Conservation (phyloP, 1,140 invertebrate genomes). For the Saccostrea echinata region DNA sequence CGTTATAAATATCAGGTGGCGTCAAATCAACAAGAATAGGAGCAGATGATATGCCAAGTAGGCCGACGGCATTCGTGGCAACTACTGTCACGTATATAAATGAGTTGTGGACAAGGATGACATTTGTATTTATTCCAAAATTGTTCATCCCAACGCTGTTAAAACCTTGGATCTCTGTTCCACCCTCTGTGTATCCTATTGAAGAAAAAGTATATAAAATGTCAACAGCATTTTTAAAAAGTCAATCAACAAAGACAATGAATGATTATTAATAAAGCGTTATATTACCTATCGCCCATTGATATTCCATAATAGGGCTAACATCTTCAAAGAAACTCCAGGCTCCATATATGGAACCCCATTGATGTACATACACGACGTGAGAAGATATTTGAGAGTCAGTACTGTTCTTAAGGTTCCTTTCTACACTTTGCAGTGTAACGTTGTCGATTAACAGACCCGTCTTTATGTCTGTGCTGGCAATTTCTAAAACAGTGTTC, state of each 20-base stretch:
- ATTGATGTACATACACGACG: constrained; percentile 63
- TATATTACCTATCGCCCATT: constrained; percentile 66
- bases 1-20: constrained; percentile 56
- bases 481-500: constrained; percentile 36
- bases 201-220: neutral
- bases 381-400: constrained; percentile 47
- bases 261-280: neutral
- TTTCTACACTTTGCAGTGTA: constrained; percentile 52
- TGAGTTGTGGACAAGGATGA: constrained; percentile 53
- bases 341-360: constrained; percentile 63
- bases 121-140: constrained; percentile 48
- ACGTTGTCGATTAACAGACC: constrained; percentile 56
- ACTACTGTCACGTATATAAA: constrained; percentile 60
- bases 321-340: constrained; percentile 63
- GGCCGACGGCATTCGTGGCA: constrained; percentile 61
- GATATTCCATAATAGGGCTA: constrained; percentile 62
- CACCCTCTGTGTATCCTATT: constrained; percentile 59
- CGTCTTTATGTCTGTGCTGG: constrained; percentile 44
- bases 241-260: neutral
- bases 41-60: constrained; percentile 50
- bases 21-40: constrained; percentile 62
- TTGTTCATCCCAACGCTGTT: constrained; percentile 55
- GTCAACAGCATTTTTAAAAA: neutral
- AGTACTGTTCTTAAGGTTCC: neutral
- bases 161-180: constrained; percentile 59